Base-by-base conservation (phyloP, 2,797 vertebrate species). In the Yasuhikotakia modesta region DNA sequence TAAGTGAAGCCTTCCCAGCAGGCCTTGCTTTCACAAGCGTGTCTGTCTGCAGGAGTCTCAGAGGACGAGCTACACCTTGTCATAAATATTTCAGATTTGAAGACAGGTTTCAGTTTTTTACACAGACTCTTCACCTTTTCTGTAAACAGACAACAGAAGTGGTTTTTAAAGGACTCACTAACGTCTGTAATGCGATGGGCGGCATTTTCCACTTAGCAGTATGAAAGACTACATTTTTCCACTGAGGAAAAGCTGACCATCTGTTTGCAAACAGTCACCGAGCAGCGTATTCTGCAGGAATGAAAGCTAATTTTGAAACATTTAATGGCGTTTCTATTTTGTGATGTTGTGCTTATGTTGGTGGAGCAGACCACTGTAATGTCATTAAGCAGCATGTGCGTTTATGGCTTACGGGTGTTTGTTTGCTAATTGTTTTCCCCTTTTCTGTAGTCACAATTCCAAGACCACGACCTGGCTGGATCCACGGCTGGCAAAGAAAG, bases 391-490 rank as follows among this genome's bases (percentile, higher is more conserved):
- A 19, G 7, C 5, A 48, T 17, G 19, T 8, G 30, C 8, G 17
- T 22, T 50, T 17, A 32, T 27, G 24, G 22, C 73, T 45, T 66
- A 14, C 35, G 46, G 53, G 64, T 76, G 35, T 77, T 61, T 61
- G 55, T 61, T 43, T 30, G 5, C 17, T 73, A 6, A 72, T 50
- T 13, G 2, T 2, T 22, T 1, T 76, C 8, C 83, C 0, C 16
- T 55, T 76, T 90, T 22, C 84, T 73, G 79, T 85, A 99, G 98
- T 87, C 98, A 99, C 84, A 98, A 99, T 90, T 96, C 94, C 83
- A 99, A 99, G 92, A 99, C 98, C 50, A 99, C 98, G 5, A 98
- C 98, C 2, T 99, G 98, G 98, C 90, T 99, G 85, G 98, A 99
- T 88, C 98, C 98, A 5, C 94, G 98, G 19, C 95, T 98, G 21